Conservation (phyloP, 2,888 invertebrate genomes). For the Sisyra nigra region DNA sequence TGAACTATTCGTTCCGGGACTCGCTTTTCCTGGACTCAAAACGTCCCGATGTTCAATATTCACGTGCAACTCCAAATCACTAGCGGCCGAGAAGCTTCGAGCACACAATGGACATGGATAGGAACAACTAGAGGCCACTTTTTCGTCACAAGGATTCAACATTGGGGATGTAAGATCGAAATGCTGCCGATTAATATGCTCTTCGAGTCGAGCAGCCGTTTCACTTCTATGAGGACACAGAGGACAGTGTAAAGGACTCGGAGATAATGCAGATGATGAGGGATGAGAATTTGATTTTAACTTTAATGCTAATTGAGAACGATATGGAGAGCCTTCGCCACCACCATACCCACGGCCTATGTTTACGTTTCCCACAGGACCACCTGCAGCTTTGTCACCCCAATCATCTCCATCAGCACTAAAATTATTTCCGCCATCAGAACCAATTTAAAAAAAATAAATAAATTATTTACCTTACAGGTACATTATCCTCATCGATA, state of each 20-base stretch:
- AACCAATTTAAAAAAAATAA: background rate
- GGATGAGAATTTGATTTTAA: slow-evolving; percentile 32
- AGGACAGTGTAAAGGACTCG: slow-evolving; percentile 41
- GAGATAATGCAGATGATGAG: slow-evolving; percentile 10
- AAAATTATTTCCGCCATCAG: background rate
- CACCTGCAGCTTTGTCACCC: slow-evolving; percentile 14
- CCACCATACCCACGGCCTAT: slow-evolving; percentile 8
- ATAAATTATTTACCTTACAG: slow-evolving; percentile 25
- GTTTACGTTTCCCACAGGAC: slow-evolving; percentile 9
- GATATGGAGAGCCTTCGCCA: slow-evolving; percentile 57
- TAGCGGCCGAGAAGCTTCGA: slow-evolving; percentile 50
- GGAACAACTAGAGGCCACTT: slow-evolving; percentile 26
- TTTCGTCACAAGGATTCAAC: slow-evolving; percentile 20
- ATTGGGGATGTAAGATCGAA: slow-evolving; percentile 69
- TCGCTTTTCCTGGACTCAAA: slow-evolving; percentile 42
- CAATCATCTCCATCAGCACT: slow-evolving; percentile 19
- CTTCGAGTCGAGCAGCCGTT: slow-evolving; percentile 57
- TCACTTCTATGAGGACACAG: slow-evolving; percentile 61
- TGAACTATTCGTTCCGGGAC: slow-evolving; percentile 16
- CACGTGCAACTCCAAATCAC: slow-evolving; percentile 70
- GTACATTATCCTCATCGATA: slow-evolving; percentile 52
- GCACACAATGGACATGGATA: slow-evolving; percentile 69
- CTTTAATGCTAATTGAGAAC: slow-evolving; percentile 53
- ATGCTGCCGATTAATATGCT: slow-evolving; percentile 71
- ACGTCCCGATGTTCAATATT: slow-evolving; percentile 74